Percentiles rank a stretch among this genome's conserved stretches.
Conservation (phyloP, 2,888 invertebrate species). For the Limnephilus auricula region DNA sequence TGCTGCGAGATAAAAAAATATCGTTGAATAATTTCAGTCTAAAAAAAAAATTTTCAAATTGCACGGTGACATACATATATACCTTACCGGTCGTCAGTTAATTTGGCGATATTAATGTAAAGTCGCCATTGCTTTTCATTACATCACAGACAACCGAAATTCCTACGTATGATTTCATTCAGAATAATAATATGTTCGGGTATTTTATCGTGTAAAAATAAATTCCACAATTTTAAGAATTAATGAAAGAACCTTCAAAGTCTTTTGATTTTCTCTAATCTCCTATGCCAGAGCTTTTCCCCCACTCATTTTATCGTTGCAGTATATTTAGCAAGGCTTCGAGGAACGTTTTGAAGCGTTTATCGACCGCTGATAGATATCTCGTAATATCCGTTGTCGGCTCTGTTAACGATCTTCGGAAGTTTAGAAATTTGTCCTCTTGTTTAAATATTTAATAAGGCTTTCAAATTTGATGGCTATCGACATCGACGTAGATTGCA, state of each 20-base stretch:
- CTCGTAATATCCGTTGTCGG: neutral
- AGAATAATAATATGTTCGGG: too few species aligned
- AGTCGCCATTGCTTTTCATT: too few species aligned
- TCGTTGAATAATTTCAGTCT: neutral
- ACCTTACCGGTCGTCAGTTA: neutral
- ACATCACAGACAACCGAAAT: too few species aligned
- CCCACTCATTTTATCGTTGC: neutral
- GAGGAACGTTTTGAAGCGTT: neutral
- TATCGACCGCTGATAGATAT: neutral
- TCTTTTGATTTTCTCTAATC: neutral
- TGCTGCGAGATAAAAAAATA: too few species aligned
- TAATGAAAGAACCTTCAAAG: too few species aligned
- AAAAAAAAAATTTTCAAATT: neutral
- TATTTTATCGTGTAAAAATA: too few species aligned
- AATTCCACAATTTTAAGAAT: too few species aligned
- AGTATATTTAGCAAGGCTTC: neutral
- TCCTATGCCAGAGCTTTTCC: neutral
- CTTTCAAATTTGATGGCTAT: neutral
- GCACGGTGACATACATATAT: neutral
- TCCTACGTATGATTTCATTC: too few species aligned
- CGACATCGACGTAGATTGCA: neutral
- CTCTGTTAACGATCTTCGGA: neutral
- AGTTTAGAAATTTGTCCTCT: neutral
- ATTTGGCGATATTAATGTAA: too few species aligned
- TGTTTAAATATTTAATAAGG: neutral